Conservation (phyloP, 2,888 invertebrate genomes). For the Apodemia mormo region DNA sequence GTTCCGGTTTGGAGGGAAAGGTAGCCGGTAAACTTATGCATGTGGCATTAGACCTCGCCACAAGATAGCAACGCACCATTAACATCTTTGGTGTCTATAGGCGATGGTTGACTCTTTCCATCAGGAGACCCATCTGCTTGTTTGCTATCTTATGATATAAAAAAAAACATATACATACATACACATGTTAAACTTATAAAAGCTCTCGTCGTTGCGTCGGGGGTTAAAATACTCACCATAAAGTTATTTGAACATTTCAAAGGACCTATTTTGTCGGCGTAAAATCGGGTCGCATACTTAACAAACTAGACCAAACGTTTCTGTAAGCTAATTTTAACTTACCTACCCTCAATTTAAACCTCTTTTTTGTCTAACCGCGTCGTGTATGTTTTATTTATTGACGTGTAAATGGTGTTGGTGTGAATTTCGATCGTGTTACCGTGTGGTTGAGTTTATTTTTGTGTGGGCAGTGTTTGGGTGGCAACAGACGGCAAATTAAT, state of each 20-base stretch:
- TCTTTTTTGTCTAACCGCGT: conserved; percentile 4
- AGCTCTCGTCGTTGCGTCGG: not conserved
- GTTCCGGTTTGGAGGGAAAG: too few relatives aligned
- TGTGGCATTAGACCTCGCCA: too few relatives aligned
- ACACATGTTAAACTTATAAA: too few relatives aligned
- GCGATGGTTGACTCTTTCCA: too few relatives aligned
- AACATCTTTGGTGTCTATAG: too few relatives aligned
- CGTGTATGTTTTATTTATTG: conserved; percentile 1
- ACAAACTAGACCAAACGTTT: conserved; percentile 15
- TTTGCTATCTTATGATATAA: too few relatives aligned
- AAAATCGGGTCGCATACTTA: conserved; percentile 2
- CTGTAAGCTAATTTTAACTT: conserved; percentile 13
- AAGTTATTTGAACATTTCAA: conserved; percentile 1
- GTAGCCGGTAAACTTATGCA: too few relatives aligned
- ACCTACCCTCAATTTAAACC: conserved; percentile 11
- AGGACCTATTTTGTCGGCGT: not conserved
- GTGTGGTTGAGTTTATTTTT: conserved; percentile 3
- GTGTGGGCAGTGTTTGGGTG: not conserved
- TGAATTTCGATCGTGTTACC: not conserved
- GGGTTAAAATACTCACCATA: not conserved
- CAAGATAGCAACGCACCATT: too few relatives aligned
- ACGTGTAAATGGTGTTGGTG: not conserved
- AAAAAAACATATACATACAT: too few relatives aligned
- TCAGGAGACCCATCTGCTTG: too few relatives aligned
- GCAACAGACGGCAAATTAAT: conserved; percentile 1